phyloP scores from a whole-genome alignment of 2,888 invertebrate species.

The Liodrosophila aerea region DNA sequence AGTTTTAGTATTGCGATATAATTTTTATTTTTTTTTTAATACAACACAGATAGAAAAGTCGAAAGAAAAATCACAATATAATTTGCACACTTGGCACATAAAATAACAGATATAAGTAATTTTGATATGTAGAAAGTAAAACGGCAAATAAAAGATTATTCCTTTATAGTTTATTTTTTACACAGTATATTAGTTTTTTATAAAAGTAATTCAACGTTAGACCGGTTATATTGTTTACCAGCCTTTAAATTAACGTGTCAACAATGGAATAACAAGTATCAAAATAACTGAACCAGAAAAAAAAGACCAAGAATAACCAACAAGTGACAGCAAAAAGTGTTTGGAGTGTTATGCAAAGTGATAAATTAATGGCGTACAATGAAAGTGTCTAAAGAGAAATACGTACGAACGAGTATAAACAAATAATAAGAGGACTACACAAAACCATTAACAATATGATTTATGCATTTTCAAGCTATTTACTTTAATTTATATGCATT shows the following conservation, averaged over 20 bases:
- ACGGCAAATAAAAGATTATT: too few species aligned
- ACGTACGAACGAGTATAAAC: conserved; percentile 25
- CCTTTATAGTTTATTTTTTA: too few species aligned
- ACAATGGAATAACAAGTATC: conserved; percentile 22
- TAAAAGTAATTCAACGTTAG: conserved; percentile 40
- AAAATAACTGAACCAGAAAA: conserved; percentile 2
- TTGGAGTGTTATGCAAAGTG: conserved; percentile 56
- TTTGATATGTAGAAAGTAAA: too few species aligned
- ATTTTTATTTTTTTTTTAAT: conserved; percentile 18
- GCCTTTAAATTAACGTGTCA: conserved; percentile 60
- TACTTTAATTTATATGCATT: conserved; percentile 59
- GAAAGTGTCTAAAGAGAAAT: conserved; percentile 57
- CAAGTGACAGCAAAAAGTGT: conserved; percentile 53
- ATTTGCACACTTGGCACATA: too few species aligned
- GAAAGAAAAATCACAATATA: too few species aligned
- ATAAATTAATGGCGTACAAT: conserved; percentile 59
- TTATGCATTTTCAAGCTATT: conserved; percentile 65
- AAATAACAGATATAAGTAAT: too few species aligned
- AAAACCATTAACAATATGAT: conserved; percentile 64
- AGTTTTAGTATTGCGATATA: neutral
- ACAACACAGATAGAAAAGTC: too few species aligned
- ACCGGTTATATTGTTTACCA: conserved; percentile 50
- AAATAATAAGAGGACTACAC: conserved; percentile 46
- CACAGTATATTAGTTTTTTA: conserved; percentile 31
- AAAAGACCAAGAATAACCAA: conserved; percentile 19